Percentiles rank a stretch among this genome's conserved stretches.
Conservation (phyloP, 1,140 invertebrate species). For the Megathymus violae region DNA sequence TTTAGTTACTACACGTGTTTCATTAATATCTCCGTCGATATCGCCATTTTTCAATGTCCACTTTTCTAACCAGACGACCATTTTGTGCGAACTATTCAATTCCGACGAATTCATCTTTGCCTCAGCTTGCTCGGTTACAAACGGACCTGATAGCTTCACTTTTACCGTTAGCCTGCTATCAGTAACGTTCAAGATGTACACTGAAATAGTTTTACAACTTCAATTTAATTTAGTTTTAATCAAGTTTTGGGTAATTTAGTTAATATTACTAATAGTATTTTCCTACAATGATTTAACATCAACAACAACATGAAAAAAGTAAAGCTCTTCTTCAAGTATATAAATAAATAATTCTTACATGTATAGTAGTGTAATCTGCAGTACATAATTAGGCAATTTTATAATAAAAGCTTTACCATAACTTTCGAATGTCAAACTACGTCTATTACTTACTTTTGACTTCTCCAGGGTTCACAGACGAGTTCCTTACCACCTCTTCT, state of each 20-base stretch:
- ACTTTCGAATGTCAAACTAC: no score
- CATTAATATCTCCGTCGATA: background rate
- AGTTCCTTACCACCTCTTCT: constrained; percentile 84
- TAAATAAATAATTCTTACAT: no score
- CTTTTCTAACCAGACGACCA: constrained; percentile 57
- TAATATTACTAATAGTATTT: no score
- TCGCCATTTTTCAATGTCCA: constrained; percentile 5
- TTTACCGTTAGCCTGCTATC: constrained; percentile 29
- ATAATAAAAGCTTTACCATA: no score
- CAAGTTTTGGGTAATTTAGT: no score
- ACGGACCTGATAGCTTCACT: constrained; percentile 60
- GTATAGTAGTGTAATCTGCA: no score
- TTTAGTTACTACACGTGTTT: constrained; percentile 3
- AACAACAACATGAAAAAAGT: no score
- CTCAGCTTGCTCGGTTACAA: constrained; percentile 53
- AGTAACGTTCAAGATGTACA: constrained; percentile 37
- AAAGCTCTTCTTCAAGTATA: no score
- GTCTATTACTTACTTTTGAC: constrained; percentile 79
- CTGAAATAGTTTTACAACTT: constrained; percentile 37
- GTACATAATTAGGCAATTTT: no score
- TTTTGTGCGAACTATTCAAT: constrained; percentile 31
- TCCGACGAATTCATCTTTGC: constrained; percentile 48
- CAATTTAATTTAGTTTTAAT: no score
- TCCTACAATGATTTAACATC: no score
- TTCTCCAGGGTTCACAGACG: constrained; percentile 84